Evolutionary conservation across 2,797 vertebrate species (phyloP), one percentile per base, ranked within the genome.

Genomic region (Hoplostethus mediterraneus): DNA sequence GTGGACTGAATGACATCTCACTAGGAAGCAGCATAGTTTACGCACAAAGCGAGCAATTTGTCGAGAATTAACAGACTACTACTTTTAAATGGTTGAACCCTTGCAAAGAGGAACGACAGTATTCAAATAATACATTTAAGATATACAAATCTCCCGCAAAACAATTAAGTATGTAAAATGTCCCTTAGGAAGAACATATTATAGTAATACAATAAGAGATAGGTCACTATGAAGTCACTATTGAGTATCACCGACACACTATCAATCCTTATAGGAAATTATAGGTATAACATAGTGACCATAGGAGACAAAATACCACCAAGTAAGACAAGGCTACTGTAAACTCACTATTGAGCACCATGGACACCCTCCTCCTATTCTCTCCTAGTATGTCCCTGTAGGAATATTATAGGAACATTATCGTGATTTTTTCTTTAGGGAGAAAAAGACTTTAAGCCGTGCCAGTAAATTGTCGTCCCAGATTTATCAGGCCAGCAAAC

Each of bases 401-500:
- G 44, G 44, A 14, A 14, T 45, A 45, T 45, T 45, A 45, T 14
- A 45, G 44, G 44, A 14, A 45, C 5, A 45, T 45, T 45, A 45
- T 45, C 14, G 12, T 36, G 12, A 73, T 45, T 16, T 52, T 10
- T 68, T 62, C 49, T 65, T 61, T 31, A 51, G 75, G 59, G 49
- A 56, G 54, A 56, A 36, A 71, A 63, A 9, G 53, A 42, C 49
- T 13, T 49, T 16, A 38, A 72, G 69, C 69, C 78, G 69, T 33
- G 45, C 68, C 71, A 11, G 53, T 71, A 58, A 76, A 67, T 67
- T 83, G 89, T 89, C 86, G 61, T 58, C 65, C 48, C 63, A 65
- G 65, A 90, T 92, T 92, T 84, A 81, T 77, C 86, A 84, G 76
- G 72, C 79, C 82, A 77, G 76, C 76, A 83, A 88, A 82, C 65